A percentile compares a stretch with the other conserved stretches of the same genome.
Conservation (phyloP, 2,888 invertebrate species). For the Spodoptera picta region DNA sequence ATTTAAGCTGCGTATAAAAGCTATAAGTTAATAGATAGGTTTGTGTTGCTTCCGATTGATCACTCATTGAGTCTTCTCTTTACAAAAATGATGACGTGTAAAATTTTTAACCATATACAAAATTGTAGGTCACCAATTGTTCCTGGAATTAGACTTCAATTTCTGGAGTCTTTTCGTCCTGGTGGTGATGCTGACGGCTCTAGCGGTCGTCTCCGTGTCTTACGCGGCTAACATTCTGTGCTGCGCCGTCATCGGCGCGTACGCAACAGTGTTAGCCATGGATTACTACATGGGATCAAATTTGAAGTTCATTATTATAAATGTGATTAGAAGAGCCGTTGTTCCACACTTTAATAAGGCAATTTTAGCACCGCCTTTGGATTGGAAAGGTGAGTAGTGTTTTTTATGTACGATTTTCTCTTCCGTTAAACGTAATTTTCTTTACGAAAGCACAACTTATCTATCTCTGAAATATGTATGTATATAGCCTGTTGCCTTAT, state of each 20-base stretch:
- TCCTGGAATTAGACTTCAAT: constrained; percentile 86
- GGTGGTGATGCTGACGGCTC: constrained; percentile 82
- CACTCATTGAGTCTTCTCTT: too few relatives aligned
- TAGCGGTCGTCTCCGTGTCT: constrained; percentile 84
- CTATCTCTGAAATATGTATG: too few relatives aligned
- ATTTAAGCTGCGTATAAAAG: too few relatives aligned
- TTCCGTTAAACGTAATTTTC: too few relatives aligned
- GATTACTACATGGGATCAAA: constrained; percentile 91
- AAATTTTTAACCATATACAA: background rate
- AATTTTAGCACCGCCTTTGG: constrained; percentile 89
- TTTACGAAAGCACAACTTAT: too few relatives aligned
- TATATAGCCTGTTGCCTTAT: too few relatives aligned
- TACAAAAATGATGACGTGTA: too few relatives aligned
- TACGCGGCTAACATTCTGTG: constrained; percentile 89
- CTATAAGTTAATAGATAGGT: too few relatives aligned
- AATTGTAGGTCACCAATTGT: constrained; percentile 74
- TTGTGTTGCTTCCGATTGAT: too few relatives aligned
- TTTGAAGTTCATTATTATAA: constrained; percentile 91
- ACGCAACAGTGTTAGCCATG: constrained; percentile 88
- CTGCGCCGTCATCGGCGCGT: constrained; percentile 90
- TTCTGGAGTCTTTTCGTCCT: constrained; percentile 90
- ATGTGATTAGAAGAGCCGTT: constrained; percentile 90
- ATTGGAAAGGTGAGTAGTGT: constrained; percentile 85
- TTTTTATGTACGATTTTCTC: background rate
- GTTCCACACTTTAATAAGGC: constrained; percentile 89